phyloP scores from a whole-genome alignment of 2,888 invertebrate genomes.

The Sicus ferrugineus region DNA sequence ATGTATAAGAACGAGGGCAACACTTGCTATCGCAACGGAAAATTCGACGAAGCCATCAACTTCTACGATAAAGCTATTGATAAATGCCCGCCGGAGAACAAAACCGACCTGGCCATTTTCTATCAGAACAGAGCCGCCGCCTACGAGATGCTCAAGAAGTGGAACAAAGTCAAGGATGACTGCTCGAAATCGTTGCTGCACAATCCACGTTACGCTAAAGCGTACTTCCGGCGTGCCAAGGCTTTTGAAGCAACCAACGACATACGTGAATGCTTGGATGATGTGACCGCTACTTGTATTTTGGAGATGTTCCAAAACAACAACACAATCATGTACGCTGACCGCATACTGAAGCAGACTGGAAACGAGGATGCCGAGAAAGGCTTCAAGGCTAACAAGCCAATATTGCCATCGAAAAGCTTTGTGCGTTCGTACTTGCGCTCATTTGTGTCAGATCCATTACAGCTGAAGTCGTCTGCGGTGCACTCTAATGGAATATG shows the following conservation, averaged over 20 bases:
- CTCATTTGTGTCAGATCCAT: slow-evolving; percentile 88
- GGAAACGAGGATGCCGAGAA: slow-evolving; percentile 76
- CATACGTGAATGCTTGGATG: slow-evolving; percentile 83
- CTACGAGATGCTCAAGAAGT: slow-evolving; percentile 89
- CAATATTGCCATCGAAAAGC: slow-evolving; percentile 83
- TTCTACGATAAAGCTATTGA: slow-evolving; percentile 94
- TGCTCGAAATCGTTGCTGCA: slow-evolving; percentile 84
- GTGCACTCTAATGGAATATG: slow-evolving; percentile 35
- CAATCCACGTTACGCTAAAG: slow-evolving; percentile 88
- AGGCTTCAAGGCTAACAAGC: slow-evolving; percentile 73
- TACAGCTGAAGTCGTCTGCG: slow-evolving; percentile 62
- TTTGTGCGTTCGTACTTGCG: slow-evolving; percentile 88
- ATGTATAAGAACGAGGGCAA: slow-evolving; percentile 90
- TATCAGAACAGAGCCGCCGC: slow-evolving; percentile 97
- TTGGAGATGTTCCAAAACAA: slow-evolving; percentile 88
- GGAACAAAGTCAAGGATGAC: slow-evolving; percentile 84
- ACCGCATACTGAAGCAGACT: slow-evolving; percentile 82
- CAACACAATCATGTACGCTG: slow-evolving; percentile 81
- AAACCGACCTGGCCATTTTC: slow-evolving; percentile 83
- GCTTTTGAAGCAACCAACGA: slow-evolving; percentile 83
- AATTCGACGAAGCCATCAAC: slow-evolving; percentile 89
- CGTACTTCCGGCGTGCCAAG: slow-evolving; percentile 82
- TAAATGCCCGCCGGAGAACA: slow-evolving; percentile 78
- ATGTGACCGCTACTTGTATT: slow-evolving; percentile 91
- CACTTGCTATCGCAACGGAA: slow-evolving; percentile 81